phyloP scores from a whole-genome alignment of 2,888 invertebrate species.

The Erynnis tages region DNA sequence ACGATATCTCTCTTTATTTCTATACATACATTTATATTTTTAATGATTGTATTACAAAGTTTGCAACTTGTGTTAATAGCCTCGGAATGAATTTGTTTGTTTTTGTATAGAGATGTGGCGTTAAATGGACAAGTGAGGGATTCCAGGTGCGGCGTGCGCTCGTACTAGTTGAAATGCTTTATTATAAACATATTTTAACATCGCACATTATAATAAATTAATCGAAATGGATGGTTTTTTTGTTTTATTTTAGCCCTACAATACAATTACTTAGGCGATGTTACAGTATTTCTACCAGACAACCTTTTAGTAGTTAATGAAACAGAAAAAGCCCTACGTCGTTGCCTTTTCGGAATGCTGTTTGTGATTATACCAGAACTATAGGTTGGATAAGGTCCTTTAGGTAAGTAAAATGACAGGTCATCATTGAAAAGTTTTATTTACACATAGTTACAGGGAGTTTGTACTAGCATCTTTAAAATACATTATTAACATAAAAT shows the following conservation, averaged over 20 bases:
- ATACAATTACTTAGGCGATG: neutral
- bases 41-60: constrained; percentile 52
- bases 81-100: constrained; percentile 49
- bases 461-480: constrained; percentile 53
- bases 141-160: constrained; percentile 47
- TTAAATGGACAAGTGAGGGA: constrained; percentile 53
- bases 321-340: too few species aligned
- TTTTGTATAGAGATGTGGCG: constrained; percentile 58
- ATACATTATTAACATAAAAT: constrained; percentile 34
- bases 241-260: constrained; percentile 39
- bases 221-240: constrained; percentile 68
- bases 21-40: constrained; percentile 35
- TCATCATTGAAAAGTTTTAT: too few species aligned
- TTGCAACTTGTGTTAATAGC: constrained; percentile 49
- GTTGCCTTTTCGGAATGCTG: too few species aligned
- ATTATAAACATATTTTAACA: constrained; percentile 81
- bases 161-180: constrained; percentile 73
- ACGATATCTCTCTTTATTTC: constrained; percentile 55
- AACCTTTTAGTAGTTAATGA: too few species aligned
- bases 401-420: too few species aligned
- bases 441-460: constrained; percentile 4
- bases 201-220: constrained; percentile 82
- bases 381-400: too few species aligned
- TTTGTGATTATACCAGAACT: too few species aligned
- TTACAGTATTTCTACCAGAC: too few species aligned